Evolutionary conservation across 2,113 vertebrate species (phyloP).

Genomic region (Narcine bancroftii): DNA sequence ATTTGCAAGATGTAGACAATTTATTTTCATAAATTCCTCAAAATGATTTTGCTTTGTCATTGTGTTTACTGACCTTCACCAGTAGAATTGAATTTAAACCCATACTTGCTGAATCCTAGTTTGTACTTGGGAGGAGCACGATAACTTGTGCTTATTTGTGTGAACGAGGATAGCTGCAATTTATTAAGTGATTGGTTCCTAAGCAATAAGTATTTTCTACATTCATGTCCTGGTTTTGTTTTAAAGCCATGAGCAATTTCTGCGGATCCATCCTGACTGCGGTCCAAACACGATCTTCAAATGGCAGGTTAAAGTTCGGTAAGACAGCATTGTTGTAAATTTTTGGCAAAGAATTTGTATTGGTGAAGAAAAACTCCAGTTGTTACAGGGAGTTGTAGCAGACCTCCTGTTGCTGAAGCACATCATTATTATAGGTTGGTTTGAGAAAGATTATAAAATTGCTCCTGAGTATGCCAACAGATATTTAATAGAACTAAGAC

Average conservation of each 20-base stretch:
- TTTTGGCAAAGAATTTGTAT: neutral
- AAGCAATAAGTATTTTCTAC: too few relatives aligned
- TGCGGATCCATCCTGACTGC: slow-evolving; percentile 79
- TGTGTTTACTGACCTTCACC: neutral
- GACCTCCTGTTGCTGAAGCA: neutral
- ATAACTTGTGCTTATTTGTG: neutral
- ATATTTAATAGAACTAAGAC: too few relatives aligned
- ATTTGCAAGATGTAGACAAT: neutral
- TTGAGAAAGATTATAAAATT: neutral
- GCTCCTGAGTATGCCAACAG: neutral
- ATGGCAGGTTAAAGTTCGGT: slow-evolving; percentile 98
- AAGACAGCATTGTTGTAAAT: slow-evolving; percentile 40
- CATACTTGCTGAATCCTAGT: too few relatives aligned
- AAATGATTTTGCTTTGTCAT: neutral
- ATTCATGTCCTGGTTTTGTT: slow-evolving; percentile 38
- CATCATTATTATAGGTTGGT: neutral
- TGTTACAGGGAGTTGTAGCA: too few relatives aligned
- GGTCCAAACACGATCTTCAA: slow-evolving; percentile 84
- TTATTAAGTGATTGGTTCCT: neutral
- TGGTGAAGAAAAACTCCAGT: neutral
- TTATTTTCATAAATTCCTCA: neutral
- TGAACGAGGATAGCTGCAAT: neutral
- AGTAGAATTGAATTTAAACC: neutral
- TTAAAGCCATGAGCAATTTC: slow-evolving; percentile 73
- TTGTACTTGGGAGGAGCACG: neutral